Conservation (phyloP, 2,797 vertebrate genomes). For the Acomys russatus region DNA sequence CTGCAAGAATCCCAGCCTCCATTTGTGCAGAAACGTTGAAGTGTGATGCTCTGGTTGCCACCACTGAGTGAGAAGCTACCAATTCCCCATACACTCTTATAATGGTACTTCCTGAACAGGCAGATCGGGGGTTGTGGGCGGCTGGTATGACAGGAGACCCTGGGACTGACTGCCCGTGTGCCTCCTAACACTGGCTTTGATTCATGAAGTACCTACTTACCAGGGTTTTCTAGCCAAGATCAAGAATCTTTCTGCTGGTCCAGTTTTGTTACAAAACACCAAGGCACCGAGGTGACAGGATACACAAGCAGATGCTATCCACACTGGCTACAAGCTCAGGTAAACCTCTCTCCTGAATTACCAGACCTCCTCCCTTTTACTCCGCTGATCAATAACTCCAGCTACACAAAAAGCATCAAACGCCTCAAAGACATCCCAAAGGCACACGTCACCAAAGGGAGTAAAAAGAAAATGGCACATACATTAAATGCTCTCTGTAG, state of each 20-base stretch:
- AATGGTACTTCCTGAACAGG: not conserved
- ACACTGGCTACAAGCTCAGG: not conserved
- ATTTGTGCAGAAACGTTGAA: not conserved
- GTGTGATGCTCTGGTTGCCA: not conserved
- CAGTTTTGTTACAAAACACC: not conserved
- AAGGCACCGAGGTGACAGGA: not conserved
- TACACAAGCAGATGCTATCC: not conserved
- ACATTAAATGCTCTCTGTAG: not conserved
- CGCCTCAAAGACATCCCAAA: slow-evolving; percentile 76
- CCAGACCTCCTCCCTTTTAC: not conserved
- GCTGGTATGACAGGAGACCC: not conserved
- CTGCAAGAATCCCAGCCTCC: not conserved
- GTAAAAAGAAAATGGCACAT: slow-evolving; percentile 6
- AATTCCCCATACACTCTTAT: rapidly evolving
- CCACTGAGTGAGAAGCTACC: not conserved
- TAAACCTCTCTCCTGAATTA: not conserved
- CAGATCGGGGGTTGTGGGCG: not conserved
- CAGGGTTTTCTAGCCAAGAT: not conserved
- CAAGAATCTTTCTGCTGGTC: not conserved
- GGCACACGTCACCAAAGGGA: slow-evolving; percentile 70
- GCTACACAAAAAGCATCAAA: slow-evolving; percentile 65
- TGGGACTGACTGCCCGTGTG: not conserved
- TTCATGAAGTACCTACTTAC: not conserved
- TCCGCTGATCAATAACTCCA: slow-evolving; percentile 69
- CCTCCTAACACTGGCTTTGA: not conserved